Percentiles rank a stretch among this genome's conserved stretches.
Evolutionary conservation across 2,113 vertebrate genomes (phyloP).

Genomic region (Garra rufa): DNA sequence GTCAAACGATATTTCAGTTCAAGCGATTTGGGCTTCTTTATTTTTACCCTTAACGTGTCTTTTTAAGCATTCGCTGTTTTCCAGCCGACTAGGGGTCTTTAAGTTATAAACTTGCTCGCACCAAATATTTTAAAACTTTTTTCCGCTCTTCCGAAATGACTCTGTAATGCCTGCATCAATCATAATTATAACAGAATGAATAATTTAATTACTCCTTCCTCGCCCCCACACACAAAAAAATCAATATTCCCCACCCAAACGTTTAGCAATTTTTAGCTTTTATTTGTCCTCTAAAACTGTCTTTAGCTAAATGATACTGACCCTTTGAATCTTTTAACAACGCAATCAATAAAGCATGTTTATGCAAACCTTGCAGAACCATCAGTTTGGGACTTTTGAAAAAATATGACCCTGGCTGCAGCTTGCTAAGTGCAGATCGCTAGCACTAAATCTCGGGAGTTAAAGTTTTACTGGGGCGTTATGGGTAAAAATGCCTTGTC

Average conservation of each 20-base stretch:
- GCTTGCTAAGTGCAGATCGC: constrained; percentile 95
- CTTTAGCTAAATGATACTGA: constrained; percentile 96
- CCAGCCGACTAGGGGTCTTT: neutral
- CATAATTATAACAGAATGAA: constrained; percentile 78
- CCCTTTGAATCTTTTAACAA: constrained; percentile 97
- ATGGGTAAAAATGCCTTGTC: constrained; percentile 99
- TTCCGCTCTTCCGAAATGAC: constrained; percentile 37
- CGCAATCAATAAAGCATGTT: constrained; percentile 99
- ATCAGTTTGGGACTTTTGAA: constrained; percentile 95
- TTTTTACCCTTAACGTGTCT: constrained; percentile 9
- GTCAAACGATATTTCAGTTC: constrained; percentile 81
- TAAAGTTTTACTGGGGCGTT: constrained; percentile 99
- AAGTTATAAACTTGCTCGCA: neutral
- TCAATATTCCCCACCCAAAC: constrained; percentile 71
- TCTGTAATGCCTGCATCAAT: constrained; percentile 64
- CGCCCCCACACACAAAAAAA: constrained; percentile 49
- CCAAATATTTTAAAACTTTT: constrained; percentile 18
- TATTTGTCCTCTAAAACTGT: constrained; percentile 96
- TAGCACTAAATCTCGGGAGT: constrained; percentile 97
- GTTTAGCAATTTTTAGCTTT: constrained; percentile 79
- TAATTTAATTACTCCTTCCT: constrained; percentile 74
- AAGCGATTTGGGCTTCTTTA: constrained; percentile 31
- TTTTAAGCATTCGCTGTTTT: neutral
- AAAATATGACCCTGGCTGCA: constrained; percentile 94
- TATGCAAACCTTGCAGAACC: constrained; percentile 97